Evolutionary conservation across 2,113 vertebrate species (phyloP).

Genomic region (Verasper variegatus): DNA sequence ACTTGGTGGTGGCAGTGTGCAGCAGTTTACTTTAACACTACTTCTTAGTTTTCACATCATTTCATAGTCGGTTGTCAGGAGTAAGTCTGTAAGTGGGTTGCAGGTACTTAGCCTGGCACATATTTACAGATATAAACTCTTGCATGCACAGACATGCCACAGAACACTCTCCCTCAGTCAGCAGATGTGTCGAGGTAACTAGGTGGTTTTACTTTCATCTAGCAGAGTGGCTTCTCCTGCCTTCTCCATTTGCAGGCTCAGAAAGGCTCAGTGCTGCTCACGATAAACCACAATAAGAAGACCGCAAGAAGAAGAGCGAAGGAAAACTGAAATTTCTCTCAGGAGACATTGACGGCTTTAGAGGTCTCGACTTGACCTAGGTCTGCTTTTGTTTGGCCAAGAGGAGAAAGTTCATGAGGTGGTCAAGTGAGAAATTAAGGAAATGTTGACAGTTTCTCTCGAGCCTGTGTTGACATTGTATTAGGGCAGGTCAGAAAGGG

Average conservation of each 20-base stretch:
- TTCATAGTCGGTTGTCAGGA: background rate
- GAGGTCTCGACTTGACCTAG: conserved; percentile 44
- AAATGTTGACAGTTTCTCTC: conserved; percentile 50
- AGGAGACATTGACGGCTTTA: conserved; percentile 36
- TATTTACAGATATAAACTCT: conserved; percentile 10
- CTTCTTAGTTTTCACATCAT: background rate
- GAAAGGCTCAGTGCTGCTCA: conserved; percentile 22
- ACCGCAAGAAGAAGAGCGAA: conserved; percentile 1
- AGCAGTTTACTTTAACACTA: background rate
- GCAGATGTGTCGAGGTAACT: conserved; percentile 31
- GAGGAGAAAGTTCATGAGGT: conserved; percentile 54
- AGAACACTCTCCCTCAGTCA: conserved; percentile 34
- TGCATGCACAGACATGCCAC: background rate
- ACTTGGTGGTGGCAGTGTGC: background rate
- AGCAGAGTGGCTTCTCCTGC: conserved; percentile 12
- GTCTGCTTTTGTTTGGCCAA: conserved; percentile 29
- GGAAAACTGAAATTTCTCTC: background rate
- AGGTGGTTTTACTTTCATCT: conserved; percentile 37
- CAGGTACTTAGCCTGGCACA: background rate
- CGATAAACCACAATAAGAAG: conserved; percentile 16
- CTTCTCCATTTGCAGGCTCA: conserved; percentile 20
- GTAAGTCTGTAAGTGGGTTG: background rate
- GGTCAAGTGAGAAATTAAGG: conserved; percentile 41
- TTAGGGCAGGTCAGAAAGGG: conserved; percentile 45
- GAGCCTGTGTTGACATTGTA: conserved; percentile 51